Percentiles rank a stretch among this genome's conserved stretches.
phyloP scores from a whole-genome alignment of 2,113 vertebrate species.

The Tauraco erythrolophus region DNA sequence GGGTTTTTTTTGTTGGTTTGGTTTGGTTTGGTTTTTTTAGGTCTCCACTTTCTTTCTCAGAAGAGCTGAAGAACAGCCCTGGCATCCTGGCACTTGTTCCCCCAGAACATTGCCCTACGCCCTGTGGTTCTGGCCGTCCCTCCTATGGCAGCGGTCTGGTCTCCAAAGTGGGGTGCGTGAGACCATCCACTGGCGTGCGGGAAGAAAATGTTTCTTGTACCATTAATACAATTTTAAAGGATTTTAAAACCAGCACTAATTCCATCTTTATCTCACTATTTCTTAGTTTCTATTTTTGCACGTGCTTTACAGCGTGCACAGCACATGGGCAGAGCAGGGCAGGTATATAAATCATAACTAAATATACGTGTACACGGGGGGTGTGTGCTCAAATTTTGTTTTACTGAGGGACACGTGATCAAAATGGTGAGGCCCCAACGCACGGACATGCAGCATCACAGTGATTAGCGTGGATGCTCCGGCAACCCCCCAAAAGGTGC shows the following conservation, averaged over 20 bases:
- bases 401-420: rapidly evolving
- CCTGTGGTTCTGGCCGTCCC: not conserved
- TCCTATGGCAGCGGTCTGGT: rapidly evolving
- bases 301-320: rapidly evolving
- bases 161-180: not conserved
- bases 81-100: not conserved
- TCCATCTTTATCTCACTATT: no score
- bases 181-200: rapidly evolving
- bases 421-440: rapidly evolving
- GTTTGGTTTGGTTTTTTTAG: no score
- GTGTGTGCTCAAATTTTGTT: rapidly evolving
- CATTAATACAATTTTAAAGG: not conserved
- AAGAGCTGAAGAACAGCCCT: not conserved
- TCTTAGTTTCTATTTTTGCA: no score
- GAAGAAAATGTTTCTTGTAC: not conserved
- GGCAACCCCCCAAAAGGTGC: not conserved
- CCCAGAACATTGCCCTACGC: rapidly evolving
- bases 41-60: not conserved
- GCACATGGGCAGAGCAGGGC: not conserved
- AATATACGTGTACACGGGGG: rapidly evolving
- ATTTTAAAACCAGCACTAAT: no score
- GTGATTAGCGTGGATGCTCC: not conserved
- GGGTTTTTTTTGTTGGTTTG: no score
- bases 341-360: rapidly evolving
- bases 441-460: not conserved